phyloP scores from a whole-genome alignment of 2,797 vertebrate genomes.

The Pantherophis alleghaniensis region DNA sequence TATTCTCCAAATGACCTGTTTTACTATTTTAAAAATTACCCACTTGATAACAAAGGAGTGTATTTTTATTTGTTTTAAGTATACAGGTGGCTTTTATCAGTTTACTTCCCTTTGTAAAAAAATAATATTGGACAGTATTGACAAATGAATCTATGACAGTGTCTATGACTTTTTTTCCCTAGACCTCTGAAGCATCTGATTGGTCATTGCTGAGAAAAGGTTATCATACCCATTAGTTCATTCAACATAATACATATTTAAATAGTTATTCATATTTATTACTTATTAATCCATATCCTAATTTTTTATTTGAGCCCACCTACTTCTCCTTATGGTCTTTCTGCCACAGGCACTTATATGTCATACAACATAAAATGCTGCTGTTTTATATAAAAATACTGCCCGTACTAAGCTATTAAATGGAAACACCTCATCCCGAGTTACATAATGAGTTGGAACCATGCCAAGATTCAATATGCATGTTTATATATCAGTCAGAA shows the following conservation, averaged over 20 bases:
- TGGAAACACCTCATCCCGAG: neutral
- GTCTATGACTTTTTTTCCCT: neutral
- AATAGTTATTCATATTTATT: neutral
- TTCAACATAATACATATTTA: neutral
- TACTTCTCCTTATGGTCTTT: neutral
- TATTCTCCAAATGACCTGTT: neutral
- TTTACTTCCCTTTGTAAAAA: neutral
- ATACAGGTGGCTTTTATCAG: neutral
- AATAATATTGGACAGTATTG: neutral
- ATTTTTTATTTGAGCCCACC: neutral
- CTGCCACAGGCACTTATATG: neutral
- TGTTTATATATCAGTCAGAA: neutral
- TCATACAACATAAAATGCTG: neutral
- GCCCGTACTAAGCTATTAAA: neutral
- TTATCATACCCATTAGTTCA: neutral
- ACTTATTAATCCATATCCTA: neutral
- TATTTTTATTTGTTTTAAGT: neutral
- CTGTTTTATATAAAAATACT: neutral
- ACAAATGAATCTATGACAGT: neutral
- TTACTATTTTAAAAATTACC: neutral
- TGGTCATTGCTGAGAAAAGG: neutral
- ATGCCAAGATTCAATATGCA: neutral
- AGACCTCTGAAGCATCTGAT: neutral
- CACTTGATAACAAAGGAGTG: neutral
- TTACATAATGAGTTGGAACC: neutral